Base-by-base conservation (phyloP, 2,888 invertebrate species). In the Nemurella pictetii region DNA sequence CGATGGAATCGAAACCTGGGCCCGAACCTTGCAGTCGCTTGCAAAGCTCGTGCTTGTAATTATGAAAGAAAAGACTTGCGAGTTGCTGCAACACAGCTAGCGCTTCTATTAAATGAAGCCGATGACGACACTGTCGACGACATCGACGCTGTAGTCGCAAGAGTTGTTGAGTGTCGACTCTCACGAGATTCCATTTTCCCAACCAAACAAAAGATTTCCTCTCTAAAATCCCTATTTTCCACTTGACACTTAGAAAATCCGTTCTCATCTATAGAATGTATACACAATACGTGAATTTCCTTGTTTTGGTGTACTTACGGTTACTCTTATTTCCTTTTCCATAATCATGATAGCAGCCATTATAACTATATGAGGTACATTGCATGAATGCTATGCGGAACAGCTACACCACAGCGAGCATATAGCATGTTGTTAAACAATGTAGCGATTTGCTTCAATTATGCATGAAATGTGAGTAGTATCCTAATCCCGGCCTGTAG, bases 201-300 rank as follows among this genome's bases (percentile, higher is more conserved):
- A 75, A 75, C 75, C 26, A 75, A 75, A 75, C 75, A 75, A 75
- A 75, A 75, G 75, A 75, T 28, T 75, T 26, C 28, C 27, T 75
- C 75, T 26, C 75, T 2, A 75, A 27, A 75, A 27, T 75, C 75
- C 28, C 75, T 75, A 75, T 75, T 75, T 75, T 75, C 75, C 75
- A 75, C 75, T 75, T 75, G 75, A 75, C 9, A 75, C 75, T 75
- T 55, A 55, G 55, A 55, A 55, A 55, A 55, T 55, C 55, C 55
- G 55, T 55, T 55, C 20, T 55, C 55, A 55, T 55, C 55, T 55
- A 55, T n/a, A n/a, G n/a, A n/a, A n/a, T n/a, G n/a, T n/a, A 20
- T 20, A 55, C 55, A 55, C 55, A 55, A 55, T 55, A 55, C 12
- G n/a, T n/a, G 55, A 12, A 2, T 55, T 55, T 12, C 55, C 9